Evolutionary conservation across 1,140 invertebrate species (phyloP), one percentile per base, ranked within the genome.

Genomic region (Drusus annulatus): DNA sequence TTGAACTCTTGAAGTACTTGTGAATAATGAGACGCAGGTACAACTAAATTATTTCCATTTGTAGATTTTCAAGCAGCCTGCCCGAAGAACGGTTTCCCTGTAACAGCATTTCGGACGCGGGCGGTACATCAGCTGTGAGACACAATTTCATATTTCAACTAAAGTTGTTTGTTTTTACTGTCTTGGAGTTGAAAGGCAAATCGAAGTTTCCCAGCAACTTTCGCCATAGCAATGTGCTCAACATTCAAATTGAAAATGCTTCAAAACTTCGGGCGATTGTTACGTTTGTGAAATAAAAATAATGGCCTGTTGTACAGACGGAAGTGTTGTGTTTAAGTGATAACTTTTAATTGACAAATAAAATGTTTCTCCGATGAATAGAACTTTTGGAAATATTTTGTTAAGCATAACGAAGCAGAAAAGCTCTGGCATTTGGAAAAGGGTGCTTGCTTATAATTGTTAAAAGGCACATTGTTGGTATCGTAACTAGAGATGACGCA

Each of bases 101-200:
- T 60, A 23, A 31, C 2, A 65, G 16, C 62, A 36, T 31, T 65
- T 36, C 36, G n/a, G 36, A 10, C 74, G 1, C 17, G 71, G 52
- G 50, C 17, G 23, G 23, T 17, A 63, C 28, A 75, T 75, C 71
- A 75, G 71, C 31, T 75, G 52, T 36, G 76, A 78, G 60, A 78
- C 63, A 78, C 62, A 69, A 78, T 78, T 78, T 78, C 76, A 78
- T 69, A 78, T 78, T 78, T 78, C 76, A 78, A 76, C 58, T 50
- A 51, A 69, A 78, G 45, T 78, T 78, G 63, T 78, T 78, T 78
- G 76, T 78, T 68, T 78, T 78, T 78, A 78, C 58, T 65, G 76
- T 69, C 76, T 52, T 36, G 71, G 63, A 69, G 62, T 78, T 78
- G 60, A 56, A 69, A 78, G 76, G 76, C 76, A 78, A 78, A 78